phyloP scores from a whole-genome alignment of 53 echinoderm and acorn worm genomes.

The Holothuria leucospilota region DNA sequence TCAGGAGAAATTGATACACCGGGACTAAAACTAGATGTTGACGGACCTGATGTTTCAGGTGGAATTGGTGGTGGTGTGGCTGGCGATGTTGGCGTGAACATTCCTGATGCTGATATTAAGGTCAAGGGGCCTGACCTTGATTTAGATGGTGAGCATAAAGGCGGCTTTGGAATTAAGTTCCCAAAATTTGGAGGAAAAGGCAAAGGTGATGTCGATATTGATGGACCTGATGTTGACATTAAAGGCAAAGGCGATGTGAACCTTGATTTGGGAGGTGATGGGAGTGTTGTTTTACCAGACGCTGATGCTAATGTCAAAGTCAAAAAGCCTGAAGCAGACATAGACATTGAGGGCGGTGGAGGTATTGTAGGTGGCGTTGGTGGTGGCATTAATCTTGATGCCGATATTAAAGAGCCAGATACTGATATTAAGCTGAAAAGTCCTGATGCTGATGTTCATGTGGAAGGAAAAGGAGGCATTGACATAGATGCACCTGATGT shows the following conservation, averaged over 20 bases:
- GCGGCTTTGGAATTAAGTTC: conserved; percentile 17
- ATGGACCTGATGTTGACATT: conserved; percentile 57
- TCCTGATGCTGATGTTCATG: conserved; percentile 67
- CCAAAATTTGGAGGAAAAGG: conserved; percentile 30
- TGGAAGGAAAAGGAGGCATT: conserved; percentile 27
- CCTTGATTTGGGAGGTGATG: conserved; percentile 47
- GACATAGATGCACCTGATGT: conserved; percentile 54
- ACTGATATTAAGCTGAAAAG: conserved; percentile 55
- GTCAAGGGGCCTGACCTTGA: conserved; percentile 55
- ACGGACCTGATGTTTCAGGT: conserved; percentile 51
- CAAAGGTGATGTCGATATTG: conserved; percentile 19
- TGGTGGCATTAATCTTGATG: conserved; percentile 29
- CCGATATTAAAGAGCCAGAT: conserved; percentile 33
- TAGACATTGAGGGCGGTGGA: neutral
- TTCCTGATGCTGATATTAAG: conserved; percentile 13
- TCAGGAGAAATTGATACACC: neutral
- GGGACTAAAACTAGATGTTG: conserved; percentile 18
- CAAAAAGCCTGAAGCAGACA: conserved; percentile 10
- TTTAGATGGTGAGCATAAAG: conserved; percentile 31
- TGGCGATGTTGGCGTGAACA: conserved; percentile 49
- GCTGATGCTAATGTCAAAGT: conserved; percentile 29
- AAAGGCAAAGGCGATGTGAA: conserved; percentile 62
- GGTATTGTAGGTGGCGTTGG: conserved; percentile 11
- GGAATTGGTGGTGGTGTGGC: conserved; percentile 47
- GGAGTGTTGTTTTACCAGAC: conserved; percentile 36